A percentile compares a stretch with the other conserved stretches of the same genome.
phyloP scores from a whole-genome alignment of 2,113 vertebrate species.

The Ceyx margarethae region DNA sequence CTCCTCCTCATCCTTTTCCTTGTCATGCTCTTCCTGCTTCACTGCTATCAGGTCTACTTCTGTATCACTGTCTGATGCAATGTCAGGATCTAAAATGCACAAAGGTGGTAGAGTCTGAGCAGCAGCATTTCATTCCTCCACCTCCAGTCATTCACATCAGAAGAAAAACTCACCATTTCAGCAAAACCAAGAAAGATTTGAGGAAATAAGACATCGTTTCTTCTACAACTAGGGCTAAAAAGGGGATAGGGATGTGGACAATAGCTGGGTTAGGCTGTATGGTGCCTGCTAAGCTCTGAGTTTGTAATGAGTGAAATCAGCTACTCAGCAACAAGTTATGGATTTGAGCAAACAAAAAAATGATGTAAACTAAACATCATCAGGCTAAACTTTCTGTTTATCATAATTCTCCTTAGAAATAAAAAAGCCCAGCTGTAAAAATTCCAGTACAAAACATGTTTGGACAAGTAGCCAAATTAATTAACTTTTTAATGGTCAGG shows the following conservation, averaged over 20 bases:
- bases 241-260: not conserved
- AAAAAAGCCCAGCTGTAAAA: not conserved
- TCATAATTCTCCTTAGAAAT: not conserved
- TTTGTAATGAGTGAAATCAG: not conserved
- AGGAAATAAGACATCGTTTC: not conserved
- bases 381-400: not conserved
- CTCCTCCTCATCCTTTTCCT: not conserved
- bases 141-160: not conserved
- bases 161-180: not conserved
- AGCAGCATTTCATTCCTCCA: not conserved
- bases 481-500: not conserved
- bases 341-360: not conserved
- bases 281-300: not conserved
- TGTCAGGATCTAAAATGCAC: conserved; percentile 56
- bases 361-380: not conserved
- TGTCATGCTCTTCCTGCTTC: not conserved
- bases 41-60: not conserved
- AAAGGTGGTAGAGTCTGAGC: not conserved
- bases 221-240: not conserved
- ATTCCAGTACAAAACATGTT: not conserved
- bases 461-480: not conserved
- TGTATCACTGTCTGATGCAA: not conserved
- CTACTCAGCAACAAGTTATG: not conserved
- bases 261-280: not conserved
- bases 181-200: not conserved